phyloP scores from a whole-genome alignment of 1,140 invertebrate genomes.

The Drosophila pectinifera region DNA sequence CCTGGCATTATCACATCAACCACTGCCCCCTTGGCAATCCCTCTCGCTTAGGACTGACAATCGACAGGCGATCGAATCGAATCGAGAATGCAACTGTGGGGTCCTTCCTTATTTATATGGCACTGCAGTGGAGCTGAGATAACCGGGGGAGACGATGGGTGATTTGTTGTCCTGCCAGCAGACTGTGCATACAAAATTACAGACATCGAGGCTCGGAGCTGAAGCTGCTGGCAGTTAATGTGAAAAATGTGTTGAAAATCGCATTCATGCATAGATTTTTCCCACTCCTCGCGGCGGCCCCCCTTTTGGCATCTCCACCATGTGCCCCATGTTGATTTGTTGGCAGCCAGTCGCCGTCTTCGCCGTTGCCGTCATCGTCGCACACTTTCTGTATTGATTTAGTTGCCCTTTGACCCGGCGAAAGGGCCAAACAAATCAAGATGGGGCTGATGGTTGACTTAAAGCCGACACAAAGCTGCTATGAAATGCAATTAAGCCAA shows the following conservation, averaged over 20 bases:
- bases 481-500: conserved; percentile 75
- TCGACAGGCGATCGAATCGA: conserved; percentile 61
- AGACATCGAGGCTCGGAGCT: conserved; percentile 45
- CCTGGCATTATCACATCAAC: conserved; percentile 47
- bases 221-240: conserved; percentile 69
- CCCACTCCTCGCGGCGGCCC: background rate
- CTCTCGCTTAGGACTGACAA: conserved; percentile 61
- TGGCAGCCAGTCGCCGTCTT: conserved; percentile 45
- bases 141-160: conserved; percentile 16
- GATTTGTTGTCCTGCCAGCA: conserved; percentile 77
- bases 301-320: conserved; percentile 4
- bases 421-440: conserved; percentile 64
- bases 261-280: conserved; percentile 75
- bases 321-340: conserved; percentile 46
- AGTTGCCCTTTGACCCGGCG: conserved; percentile 44
- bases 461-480: conserved; percentile 76
- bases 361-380: conserved; percentile 12
- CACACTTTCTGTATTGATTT: conserved; percentile 62
- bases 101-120: conserved; percentile 67
- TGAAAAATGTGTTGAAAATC: conserved; percentile 79
- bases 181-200: conserved; percentile 82
- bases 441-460: conserved; percentile 53
- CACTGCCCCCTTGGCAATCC: conserved; percentile 27
- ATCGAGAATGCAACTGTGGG: conserved; percentile 60
- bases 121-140: conserved; percentile 30